These are phyloP conservation scores for Pampus argenteus DNA, from an alignment of 2,797 vertebrate genomes.

Conservation along the genomic window DNA sequence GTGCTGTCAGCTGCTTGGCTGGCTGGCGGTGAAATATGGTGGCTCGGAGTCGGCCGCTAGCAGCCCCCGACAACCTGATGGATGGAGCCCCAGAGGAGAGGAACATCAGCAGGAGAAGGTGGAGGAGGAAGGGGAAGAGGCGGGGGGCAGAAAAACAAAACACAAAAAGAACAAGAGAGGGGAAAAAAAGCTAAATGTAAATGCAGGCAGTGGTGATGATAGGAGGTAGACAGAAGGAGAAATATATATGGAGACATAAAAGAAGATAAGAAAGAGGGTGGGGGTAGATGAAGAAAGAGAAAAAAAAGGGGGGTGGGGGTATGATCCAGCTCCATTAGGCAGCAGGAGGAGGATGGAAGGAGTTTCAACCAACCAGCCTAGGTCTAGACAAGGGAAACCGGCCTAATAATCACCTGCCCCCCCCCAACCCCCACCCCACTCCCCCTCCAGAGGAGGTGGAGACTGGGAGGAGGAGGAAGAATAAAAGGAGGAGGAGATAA, in stretches of 20 bases:
- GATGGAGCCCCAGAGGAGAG: conserved; percentile 91
- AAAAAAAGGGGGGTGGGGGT: conserved; percentile 9
- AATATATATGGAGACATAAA: conserved; percentile 45
- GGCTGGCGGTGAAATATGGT: conserved; percentile 98
- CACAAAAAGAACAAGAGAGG: conserved; percentile 35
- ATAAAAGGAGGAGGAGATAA: conserved; percentile 32
- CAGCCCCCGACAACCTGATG: conserved; percentile 96
- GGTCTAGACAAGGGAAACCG: conserved; percentile 50
- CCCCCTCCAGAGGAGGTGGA: conserved; percentile 20
- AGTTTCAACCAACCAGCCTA: conserved; percentile 36
- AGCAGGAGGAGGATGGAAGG: conserved; percentile 57
- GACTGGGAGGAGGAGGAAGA: conserved; percentile 19
- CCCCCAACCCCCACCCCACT: conserved; percentile 45
- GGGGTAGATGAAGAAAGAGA: conserved; percentile 4
- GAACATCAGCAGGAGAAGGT: conserved; percentile 75
- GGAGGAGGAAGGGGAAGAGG: conserved; percentile 49
- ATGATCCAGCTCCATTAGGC: conserved; percentile 85
- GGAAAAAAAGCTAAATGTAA: conserved; percentile 62
- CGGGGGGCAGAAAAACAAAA: conserved; percentile 67
- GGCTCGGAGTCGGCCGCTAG: conserved; percentile 94
- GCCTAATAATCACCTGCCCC: conserved; percentile 65
- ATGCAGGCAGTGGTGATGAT: conserved; percentile 52
- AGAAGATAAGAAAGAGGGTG: conserved; percentile 25
- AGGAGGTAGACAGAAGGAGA: conserved; percentile 46
- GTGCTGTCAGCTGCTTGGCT: conserved; percentile 98